These are phyloP conservation scores for Lepidurus apus DNA, from an alignment of 1,140 invertebrate species.

Conservation along the genomic window DNA sequence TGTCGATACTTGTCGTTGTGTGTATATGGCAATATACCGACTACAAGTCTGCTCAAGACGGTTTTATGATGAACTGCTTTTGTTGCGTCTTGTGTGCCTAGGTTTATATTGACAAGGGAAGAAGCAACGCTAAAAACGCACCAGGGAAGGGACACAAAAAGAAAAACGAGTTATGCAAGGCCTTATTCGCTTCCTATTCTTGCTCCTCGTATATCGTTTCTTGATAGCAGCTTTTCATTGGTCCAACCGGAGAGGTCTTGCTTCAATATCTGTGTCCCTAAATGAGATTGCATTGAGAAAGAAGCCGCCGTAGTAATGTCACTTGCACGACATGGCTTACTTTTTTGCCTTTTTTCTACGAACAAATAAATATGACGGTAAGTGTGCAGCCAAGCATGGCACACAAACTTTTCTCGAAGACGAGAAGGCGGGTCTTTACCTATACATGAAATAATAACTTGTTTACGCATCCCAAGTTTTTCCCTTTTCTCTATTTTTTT, in stretches of 20 bases:
- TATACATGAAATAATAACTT: neutral
- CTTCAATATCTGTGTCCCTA: neutral
- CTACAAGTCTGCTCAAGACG: neutral
- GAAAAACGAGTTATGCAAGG: neutral
- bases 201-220: too few relatives aligned
- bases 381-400: slow-evolving; percentile 9
- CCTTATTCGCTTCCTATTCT: too few relatives aligned
- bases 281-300: neutral
- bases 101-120: neutral
- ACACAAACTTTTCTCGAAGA: neutral
- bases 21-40: neutral
- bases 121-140: too few relatives aligned
- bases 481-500: neutral
- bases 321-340: slow-evolving; percentile 1
- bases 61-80: neutral
- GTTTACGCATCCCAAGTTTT: neutral
- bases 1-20: neutral
- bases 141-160: neutral
- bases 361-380: neutral
- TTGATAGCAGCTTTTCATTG: too few relatives aligned
- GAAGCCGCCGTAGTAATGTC: neutral
- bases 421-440: neutral
- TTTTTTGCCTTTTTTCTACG: neutral
- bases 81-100: neutral
- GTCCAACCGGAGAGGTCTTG: too few relatives aligned